Conservation (phyloP, 2,888 invertebrate species). For the Schizaphis graminum region DNA sequence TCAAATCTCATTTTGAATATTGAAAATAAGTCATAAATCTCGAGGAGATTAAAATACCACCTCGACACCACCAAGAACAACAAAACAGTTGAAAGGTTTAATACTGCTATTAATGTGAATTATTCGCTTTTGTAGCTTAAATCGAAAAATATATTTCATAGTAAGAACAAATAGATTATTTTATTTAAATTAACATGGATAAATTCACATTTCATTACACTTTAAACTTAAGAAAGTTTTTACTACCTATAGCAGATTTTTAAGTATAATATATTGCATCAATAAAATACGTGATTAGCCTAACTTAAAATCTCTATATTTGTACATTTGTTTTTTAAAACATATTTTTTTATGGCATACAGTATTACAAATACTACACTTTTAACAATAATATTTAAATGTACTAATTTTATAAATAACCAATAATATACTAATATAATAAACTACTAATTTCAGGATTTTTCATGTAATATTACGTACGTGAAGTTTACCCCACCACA, state of each 20-base stretch:
- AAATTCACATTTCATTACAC: background rate
- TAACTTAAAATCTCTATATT: background rate
- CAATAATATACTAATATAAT: background rate
- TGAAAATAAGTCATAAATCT: background rate
- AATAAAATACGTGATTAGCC: background rate
- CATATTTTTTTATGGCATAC: background rate
- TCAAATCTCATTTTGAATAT: background rate
- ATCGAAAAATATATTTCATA: background rate
- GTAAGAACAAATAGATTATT: background rate
- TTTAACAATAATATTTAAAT: background rate
- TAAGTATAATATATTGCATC: background rate
- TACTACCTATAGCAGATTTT: background rate
- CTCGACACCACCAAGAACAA: background rate
- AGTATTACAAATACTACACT: background rate
- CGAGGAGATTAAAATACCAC: background rate
- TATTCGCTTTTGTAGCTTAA: background rate
- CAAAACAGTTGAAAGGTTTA: background rate
- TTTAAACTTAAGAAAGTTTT: background rate
- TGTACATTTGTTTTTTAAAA: background rate
- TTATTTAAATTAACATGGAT: background rate
- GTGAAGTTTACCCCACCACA: background rate
- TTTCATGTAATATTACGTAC: background rate
- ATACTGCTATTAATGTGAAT: background rate
- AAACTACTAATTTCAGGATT: background rate
- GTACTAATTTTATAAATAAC: background rate